Evolutionary conservation across 2,888 invertebrate species (phyloP), one percentile per base, ranked within the genome.

Genomic region (Ypsolopha scabrella): DNA sequence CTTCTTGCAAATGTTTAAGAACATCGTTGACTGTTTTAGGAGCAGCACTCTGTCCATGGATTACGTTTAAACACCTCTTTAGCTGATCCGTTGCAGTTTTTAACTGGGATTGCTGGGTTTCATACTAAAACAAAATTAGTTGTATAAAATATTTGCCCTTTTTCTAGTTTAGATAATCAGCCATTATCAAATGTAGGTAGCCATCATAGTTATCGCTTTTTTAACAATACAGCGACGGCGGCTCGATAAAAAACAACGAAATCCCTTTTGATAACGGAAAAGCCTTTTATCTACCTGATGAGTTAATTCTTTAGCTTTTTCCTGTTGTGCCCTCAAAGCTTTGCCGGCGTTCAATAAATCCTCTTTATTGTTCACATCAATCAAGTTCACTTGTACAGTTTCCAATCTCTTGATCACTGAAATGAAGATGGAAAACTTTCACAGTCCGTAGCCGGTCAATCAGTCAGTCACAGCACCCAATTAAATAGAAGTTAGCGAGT

Each of bases 1-100:
- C 94, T 68, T 94, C 93, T 64, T 92, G 90, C 57, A 94, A 75
- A 59, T 91, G 89, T 68, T 92, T 91, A 47, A 94, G 80, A 51
- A 94, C 82, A 44, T 90, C 90, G 70, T 90, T 89, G 0, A 91
- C 90, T 24, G 80, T 76, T 65, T 83, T 85, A 34, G 87, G 86
- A 34, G 74, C 67, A 48, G 86, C 77, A 58, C 80, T 83, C 61
- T 87, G 87, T 0, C 87, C 86, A 56, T 87, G 86, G 55, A 87
- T 82, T 36, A 85, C 76, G 57, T 79, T 89, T 46, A 94, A 77
- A 66, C 93, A 92, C 58, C 92, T 88, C 61, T 92, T 90, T 44
- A 94, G 71, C 57, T 93, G 88, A 58, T 88, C 87, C 1, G 80
- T 72, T 34, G 81, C 77, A 54, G 77, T 65, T 66, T 85, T 86